Base-by-base conservation (phyloP, 2,888 invertebrate genomes). In the Ochropleura leucogaster region DNA sequence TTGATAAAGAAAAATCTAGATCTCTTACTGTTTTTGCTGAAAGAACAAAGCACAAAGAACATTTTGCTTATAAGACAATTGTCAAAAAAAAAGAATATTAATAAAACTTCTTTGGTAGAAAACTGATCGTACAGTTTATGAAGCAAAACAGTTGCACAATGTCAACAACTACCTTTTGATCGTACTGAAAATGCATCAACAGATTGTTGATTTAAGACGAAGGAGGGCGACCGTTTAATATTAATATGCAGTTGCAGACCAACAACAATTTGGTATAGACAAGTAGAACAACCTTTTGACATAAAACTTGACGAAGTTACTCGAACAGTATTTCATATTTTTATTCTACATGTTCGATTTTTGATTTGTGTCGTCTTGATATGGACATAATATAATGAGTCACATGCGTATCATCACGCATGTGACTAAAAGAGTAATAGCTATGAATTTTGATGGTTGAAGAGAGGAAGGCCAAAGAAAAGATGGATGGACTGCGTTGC, bases 151-250 rank as follows among this genome's bases (percentile, higher is more conserved):
- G 5, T 20, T 18, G 3, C 70, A 79, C 70, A 74, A 74, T 74
- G 53, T 67, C 65, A 69, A 69, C 51, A 79, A 62, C 59, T 63
- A 71, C 30, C 30, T 30, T 30, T 55, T 44, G 53, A 59, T 30
- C 59, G 18, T 42, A 79, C 75, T 75, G 63, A 59, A 74, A 82
- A 69, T 74, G 57, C 83, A 69, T 74, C 66, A 59, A 74, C 42
- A 74, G 57, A 57, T 71, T 68, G 47, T 71, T 79, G 60, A 82
- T 74, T 74, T n/a, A n/a, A n/a, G n/a, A n/a, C 64, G 70, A 40
- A 68, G 69, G 71, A 46, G 7, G 62, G 62, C 47, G 51, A 55
- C 20, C 53, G 47, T 62, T 74, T 51, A 59, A 68, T 71, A 75
- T 79, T 81, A 65, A 74, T 74, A 64, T 71, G 62, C 40, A 60